These are phyloP conservation scores for Astropecten irregularis DNA, from an alignment of 53 echinoderm and acorn worm genomes.

Conservation along the genomic window DNA sequence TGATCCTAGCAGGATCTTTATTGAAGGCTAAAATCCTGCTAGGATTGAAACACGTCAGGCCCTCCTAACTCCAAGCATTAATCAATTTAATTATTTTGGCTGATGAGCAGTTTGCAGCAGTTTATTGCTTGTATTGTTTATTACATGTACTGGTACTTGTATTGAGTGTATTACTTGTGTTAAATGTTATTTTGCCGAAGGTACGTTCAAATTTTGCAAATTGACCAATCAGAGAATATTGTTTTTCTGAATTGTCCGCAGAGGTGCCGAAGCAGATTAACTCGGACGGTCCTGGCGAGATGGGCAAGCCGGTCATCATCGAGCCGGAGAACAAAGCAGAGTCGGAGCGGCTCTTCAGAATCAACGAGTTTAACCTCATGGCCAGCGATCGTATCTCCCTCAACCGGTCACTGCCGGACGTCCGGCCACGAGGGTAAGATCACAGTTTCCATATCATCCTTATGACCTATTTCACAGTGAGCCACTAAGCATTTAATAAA, in stretches of 20 bases:
- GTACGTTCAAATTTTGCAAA: not conserved
- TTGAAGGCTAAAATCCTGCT: too few species aligned
- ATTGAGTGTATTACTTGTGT: too few species aligned
- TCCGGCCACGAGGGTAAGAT: constrained; percentile 95
- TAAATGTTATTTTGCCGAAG: not conserved
- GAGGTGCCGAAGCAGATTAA: constrained; percentile 91
- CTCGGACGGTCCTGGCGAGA: constrained; percentile 94
- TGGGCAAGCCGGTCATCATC: constrained; percentile 98
- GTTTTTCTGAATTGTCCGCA: constrained; percentile 9
- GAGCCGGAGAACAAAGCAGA: constrained; percentile 93
- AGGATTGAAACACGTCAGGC: too few species aligned
- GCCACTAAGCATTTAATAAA: too few species aligned
- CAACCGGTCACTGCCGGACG: constrained; percentile 93
- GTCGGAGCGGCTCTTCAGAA: constrained; percentile 83
- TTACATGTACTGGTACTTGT: too few species aligned
- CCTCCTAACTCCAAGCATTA: too few species aligned
- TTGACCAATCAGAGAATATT: not conserved
- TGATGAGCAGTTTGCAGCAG: too few species aligned
- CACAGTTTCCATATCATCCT: too few species aligned
- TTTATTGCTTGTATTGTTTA: too few species aligned
- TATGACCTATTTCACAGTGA: too few species aligned
- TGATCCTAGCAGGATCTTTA: too few species aligned
- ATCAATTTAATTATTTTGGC: too few species aligned
- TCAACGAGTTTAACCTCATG: constrained; percentile 99
- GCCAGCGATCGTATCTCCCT: constrained; percentile 93